phyloP scores from a whole-genome alignment of 2,797 vertebrate genomes.

The Micropoecilia bifurca region DNA sequence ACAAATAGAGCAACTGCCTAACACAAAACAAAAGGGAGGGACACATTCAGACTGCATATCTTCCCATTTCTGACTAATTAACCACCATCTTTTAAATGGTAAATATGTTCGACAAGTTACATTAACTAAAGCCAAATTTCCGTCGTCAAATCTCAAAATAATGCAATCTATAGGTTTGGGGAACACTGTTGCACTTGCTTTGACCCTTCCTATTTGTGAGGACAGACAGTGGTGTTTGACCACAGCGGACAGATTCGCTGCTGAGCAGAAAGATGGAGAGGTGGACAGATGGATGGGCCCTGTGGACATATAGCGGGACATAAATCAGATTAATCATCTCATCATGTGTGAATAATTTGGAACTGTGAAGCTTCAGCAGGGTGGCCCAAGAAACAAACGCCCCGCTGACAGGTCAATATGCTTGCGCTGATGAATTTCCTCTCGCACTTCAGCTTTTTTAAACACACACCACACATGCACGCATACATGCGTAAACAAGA shows the following conservation, averaged over 20 bases:
- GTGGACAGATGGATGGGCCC: conserved; percentile 67
- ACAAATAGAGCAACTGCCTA: not conserved
- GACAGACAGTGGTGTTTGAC: not conserved
- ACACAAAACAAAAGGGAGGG: not conserved
- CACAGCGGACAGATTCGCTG: conserved; percentile 10
- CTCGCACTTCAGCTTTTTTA: conserved; percentile 19
- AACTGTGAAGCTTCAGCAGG: conserved; percentile 53
- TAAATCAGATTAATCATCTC: conserved; percentile 78
- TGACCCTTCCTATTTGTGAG: conserved; percentile 25
- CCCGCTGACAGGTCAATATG: conserved; percentile 75
- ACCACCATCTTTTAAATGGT: not conserved
- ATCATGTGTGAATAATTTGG: conserved; percentile 80
- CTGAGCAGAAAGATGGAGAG: conserved; percentile 24
- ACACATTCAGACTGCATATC: not conserved
- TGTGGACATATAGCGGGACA: conserved; percentile 62
- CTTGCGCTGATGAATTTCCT: conserved; percentile 65
- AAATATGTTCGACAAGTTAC: not conserved
- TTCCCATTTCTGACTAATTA: not conserved
- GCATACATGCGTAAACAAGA: not conserved
- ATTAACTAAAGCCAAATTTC: not conserved
- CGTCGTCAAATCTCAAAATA: not conserved
- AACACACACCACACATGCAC: not conserved
- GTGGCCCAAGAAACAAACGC: conserved; percentile 53
- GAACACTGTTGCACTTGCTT: conserved; percentile 18
- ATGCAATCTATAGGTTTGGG: not conserved